Conservation (phyloP, 2,888 invertebrate genomes). For the Himalopsyche tibetana region DNA sequence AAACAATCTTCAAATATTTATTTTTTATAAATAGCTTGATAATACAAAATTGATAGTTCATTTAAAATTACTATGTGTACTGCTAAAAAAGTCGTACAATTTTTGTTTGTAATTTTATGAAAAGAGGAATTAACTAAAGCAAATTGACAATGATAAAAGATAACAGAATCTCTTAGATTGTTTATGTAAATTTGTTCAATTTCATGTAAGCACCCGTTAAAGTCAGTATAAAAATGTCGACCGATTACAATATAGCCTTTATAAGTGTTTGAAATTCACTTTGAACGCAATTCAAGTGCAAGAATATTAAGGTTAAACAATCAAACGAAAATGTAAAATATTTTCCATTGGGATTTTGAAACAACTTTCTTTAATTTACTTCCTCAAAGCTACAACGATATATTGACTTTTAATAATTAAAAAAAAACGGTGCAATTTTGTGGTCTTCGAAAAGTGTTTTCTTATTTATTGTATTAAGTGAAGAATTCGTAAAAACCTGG, state of each 20-base stretch:
- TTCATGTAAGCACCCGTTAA: not conserved
- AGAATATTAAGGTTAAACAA: constrained; percentile 3
- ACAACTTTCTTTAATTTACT: not conserved
- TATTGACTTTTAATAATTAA: not conserved
- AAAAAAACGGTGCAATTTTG: not conserved
- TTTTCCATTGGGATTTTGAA: not conserved
- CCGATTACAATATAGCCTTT: constrained; percentile 23
- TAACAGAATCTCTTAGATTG: constrained; percentile 31
- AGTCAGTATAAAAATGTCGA: constrained; percentile 14
- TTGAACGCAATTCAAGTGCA: constrained; percentile 34
- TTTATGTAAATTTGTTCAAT: constrained; percentile 33
- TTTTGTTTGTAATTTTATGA: constrained; percentile 15
- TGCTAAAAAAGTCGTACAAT: not conserved
- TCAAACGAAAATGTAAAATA: not conserved
- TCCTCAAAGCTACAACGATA: not conserved
- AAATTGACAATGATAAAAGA: constrained; percentile 17
- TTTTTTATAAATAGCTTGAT: too few species aligned
- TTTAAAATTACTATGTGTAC: too few species aligned
- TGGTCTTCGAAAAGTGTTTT: not conserved
- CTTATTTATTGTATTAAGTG: not conserved
- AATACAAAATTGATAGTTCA: too few species aligned
- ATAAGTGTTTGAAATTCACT: not conserved
- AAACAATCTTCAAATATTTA: too few species aligned
- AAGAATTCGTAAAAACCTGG: not conserved
- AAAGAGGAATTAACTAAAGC: not conserved